Evolutionary conservation across 2,113 vertebrate species (phyloP).

Genomic region (Bambusicola thoracicus): DNA sequence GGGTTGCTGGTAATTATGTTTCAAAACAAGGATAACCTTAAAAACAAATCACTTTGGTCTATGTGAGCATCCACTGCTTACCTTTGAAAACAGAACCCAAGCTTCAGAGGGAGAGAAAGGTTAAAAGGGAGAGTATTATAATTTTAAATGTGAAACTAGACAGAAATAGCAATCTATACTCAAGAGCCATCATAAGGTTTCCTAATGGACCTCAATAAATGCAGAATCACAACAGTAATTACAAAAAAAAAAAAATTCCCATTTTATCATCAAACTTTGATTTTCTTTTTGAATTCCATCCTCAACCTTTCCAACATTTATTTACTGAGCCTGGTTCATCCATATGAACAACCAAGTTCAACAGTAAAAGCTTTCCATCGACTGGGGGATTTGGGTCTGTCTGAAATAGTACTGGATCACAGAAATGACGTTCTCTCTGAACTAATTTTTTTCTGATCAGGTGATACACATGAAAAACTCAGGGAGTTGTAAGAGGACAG

Average conservation of each 20-base stretch:
- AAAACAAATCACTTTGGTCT: background rate
- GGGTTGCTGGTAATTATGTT: background rate
- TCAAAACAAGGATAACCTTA: background rate
- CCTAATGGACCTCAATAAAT: background rate
- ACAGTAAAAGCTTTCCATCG: background rate
- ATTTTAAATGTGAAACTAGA: slow-evolving; percentile 5
- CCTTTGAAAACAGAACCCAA: slow-evolving; percentile 3
- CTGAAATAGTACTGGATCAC: background rate
- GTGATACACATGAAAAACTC: background rate
- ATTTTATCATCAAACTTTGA: background rate
- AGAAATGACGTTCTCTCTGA: background rate
- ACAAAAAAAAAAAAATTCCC: background rate
- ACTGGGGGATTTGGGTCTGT: background rate
- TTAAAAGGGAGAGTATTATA: background rate
- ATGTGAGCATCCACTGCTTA: background rate
- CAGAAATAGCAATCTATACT: background rate
- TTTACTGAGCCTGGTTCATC: background rate
- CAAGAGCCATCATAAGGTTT: background rate
- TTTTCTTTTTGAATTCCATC: background rate
- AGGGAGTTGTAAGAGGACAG: background rate
- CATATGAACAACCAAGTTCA: background rate
- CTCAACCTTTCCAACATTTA: background rate
- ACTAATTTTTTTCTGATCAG: background rate
- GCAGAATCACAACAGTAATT: background rate
- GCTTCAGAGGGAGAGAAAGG: background rate